Conservation (phyloP, 2,888 invertebrate genomes). For the Escarpia spicata region DNA sequence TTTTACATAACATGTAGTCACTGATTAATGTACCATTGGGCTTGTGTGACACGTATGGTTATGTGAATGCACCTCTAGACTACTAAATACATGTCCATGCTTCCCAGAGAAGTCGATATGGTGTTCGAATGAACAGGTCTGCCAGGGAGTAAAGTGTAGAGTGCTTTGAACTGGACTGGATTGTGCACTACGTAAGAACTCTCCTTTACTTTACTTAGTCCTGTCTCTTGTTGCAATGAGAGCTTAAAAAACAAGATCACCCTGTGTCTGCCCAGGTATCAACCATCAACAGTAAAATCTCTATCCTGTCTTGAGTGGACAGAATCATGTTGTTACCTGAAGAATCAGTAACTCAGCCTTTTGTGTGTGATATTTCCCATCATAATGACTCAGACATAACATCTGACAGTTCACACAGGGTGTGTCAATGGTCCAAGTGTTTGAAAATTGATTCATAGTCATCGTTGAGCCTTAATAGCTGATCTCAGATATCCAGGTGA, state of each 20-base stretch:
- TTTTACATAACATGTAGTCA: background rate
- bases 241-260: too few species aligned
- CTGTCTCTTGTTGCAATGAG: too few species aligned
- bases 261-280: too few species aligned
- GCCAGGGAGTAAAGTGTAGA: too few species aligned
- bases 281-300: too few species aligned
- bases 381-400: background rate
- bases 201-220: too few species aligned
- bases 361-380: background rate
- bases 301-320: too few species aligned
- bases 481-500: conserved; percentile 52
- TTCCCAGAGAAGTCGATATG: too few species aligned
- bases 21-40: background rate
- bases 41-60: too few species aligned
- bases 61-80: background rate
- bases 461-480: background rate
- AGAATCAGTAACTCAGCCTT: background rate
- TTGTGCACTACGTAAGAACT: too few species aligned
- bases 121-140: too few species aligned
- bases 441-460: background rate
- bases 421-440: background rate
- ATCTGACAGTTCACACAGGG: background rate
- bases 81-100: background rate
- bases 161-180: too few species aligned
- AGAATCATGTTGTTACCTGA: background rate